These are phyloP conservation scores for Pandemis heparana DNA, from an alignment of 2,888 invertebrate species.

Conservation along the genomic window DNA sequence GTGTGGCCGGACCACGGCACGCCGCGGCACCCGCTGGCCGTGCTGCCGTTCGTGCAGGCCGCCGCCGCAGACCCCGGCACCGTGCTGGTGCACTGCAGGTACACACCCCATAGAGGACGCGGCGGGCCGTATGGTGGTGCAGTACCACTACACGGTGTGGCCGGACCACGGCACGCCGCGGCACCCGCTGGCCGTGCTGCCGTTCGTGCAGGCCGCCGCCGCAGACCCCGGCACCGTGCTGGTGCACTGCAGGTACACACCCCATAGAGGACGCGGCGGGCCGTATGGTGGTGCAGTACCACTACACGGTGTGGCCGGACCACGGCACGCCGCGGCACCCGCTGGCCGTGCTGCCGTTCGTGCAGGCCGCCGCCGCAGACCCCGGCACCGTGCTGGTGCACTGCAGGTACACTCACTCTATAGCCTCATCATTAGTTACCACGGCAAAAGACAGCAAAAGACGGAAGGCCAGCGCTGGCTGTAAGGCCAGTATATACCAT, in stretches of 20 bases:
- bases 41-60: constrained; percentile 96
- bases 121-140: neutral
- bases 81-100: constrained; percentile 78
- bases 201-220: constrained; percentile 96
- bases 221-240: constrained; percentile 90
- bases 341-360: constrained; percentile 96
- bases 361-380: constrained; percentile 94
- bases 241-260: constrained; percentile 80
- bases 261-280: too few species aligned
- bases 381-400: constrained; percentile 87
- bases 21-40: constrained; percentile 96
- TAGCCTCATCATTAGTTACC: too few species aligned
- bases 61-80: constrained; percentile 95
- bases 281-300: neutral
- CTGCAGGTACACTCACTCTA: constrained; percentile 85
- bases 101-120: too few species aligned
- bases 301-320: neutral
- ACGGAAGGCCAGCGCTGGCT: too few species aligned
- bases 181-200: constrained; percentile 96
- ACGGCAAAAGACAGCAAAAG: too few species aligned
- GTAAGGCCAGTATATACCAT: too few species aligned
- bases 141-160: neutral
- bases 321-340: constrained; percentile 91
- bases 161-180: constrained; percentile 83
- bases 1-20: constrained; percentile 2